These are phyloP conservation scores for Yponomeuta plumbellus DNA, from an alignment of 2,888 invertebrate genomes.

Conservation along the genomic window DNA sequence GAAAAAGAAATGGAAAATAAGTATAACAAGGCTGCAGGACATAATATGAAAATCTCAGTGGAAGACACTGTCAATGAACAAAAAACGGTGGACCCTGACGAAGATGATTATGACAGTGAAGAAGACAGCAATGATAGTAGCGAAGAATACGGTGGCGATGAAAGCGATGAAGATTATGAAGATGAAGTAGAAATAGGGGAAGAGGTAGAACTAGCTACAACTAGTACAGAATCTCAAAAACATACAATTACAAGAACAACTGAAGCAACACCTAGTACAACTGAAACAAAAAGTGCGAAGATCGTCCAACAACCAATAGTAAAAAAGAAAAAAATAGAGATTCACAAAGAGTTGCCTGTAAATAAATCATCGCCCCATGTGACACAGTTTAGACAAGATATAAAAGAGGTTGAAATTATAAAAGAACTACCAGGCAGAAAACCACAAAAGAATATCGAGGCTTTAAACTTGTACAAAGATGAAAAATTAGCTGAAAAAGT, in stretches of 20 bases:
- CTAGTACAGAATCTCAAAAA: constrained; percentile 54
- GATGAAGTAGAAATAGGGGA: constrained; percentile 14
- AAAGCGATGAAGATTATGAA: constrained; percentile 17
- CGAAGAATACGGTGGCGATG: constrained; percentile 25
- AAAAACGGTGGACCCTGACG: constrained; percentile 28
- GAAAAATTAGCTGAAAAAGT: constrained; percentile 60
- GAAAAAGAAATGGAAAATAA: constrained; percentile 44
- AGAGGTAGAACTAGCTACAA: constrained; percentile 22
- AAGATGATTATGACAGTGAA: constrained; percentile 30
- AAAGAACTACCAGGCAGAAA: constrained; percentile 53
- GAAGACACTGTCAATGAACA: constrained; percentile 13
- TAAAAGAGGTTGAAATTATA: constrained; percentile 62
- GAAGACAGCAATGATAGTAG: constrained; percentile 27
- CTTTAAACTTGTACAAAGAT: constrained; percentile 58
- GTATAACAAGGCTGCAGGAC: constrained; percentile 21
- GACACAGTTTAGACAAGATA: constrained; percentile 61
- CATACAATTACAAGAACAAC: constrained; percentile 52
- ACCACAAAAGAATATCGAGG: constrained; percentile 43
- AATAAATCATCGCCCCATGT: constrained; percentile 53
- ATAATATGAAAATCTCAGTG: not conserved
- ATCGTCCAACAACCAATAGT: constrained; percentile 44
- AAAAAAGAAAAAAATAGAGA: constrained; percentile 56
- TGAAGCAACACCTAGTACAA: constrained; percentile 43
- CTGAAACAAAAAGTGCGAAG: constrained; percentile 36
- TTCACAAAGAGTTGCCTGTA: constrained; percentile 57